These are phyloP conservation scores for Spongilla lacustris DNA, from an alignment of 37 sponge, comb jelly and placozoan genomes.

Conservation along the genomic window DNA sequence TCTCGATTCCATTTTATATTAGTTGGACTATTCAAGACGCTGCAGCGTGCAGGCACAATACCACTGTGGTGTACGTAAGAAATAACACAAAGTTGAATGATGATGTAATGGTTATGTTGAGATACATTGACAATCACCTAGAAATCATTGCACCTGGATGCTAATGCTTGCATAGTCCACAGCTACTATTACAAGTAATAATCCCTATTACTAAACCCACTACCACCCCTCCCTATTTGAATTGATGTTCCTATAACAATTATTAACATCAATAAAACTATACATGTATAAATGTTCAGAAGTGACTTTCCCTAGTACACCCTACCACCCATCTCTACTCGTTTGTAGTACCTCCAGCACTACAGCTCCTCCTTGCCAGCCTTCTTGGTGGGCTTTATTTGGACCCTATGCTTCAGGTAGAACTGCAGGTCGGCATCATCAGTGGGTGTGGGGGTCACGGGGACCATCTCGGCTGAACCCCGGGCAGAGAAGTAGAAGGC, in stretches of 20 bases:
- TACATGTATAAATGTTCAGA: background rate
- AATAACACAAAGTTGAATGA: no score
- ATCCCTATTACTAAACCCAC: background rate
- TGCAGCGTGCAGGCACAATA: no score
- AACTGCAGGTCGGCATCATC: conserved; percentile 46
- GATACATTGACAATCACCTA: no score
- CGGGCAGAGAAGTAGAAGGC: conserved; percentile 31
- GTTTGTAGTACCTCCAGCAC: conserved; percentile 35
- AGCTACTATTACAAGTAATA: no score
- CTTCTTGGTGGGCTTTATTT: conserved; percentile 55
- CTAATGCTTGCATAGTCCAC: no score
- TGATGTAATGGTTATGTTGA: no score
- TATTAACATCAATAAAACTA: background rate
- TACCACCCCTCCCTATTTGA: background rate
- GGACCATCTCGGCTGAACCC: conserved; percentile 23
- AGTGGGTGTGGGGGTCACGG: conserved; percentile 38
- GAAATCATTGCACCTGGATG: no score
- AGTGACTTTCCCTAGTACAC: background rate
- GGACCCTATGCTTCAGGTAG: background rate
- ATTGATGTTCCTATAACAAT: no score
- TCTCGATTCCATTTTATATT: no score
- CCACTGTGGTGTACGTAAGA: no score
- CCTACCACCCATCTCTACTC: background rate
- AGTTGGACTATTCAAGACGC: no score
- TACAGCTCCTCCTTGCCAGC: conserved; percentile 66